Base-by-base conservation (phyloP, 2,113 vertebrate genomes). In the Thamnophis sirtalis region DNA sequence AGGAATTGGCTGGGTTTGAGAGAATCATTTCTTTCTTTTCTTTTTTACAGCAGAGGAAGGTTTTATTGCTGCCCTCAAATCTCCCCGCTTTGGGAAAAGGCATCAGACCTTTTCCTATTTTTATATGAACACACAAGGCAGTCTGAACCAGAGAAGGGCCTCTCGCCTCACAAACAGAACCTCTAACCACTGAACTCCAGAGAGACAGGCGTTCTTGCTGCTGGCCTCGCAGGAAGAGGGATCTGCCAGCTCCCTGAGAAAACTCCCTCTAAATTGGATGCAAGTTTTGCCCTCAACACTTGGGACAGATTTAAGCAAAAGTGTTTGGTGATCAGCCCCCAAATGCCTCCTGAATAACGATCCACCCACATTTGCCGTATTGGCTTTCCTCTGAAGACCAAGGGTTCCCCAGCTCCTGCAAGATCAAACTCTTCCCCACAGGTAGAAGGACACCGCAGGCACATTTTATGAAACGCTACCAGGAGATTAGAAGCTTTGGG, bases 191-290 rank as follows among this genome's bases (percentile, higher is more conserved):
- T 43, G 43, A 43, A 43, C 43, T 43, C 43, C 43, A 43, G 43
- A 1, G 43, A 43, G 43, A 43, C 43, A 3, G 43, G 43, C 43
- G 3, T 43, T 43, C 43, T 43, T 43, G 43, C 43, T n/a, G 38
- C 19, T 33, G 13, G 63, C 17, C 33, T 24, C 13, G 17, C 26
- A 55, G 8, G 28, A 49, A 21, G 33, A 68, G 33, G 63, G 50
- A 53, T 22, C 49, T n/a, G 50, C 89, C 1, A 3, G 15, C 38
- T 56, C 22, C 21, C n/a, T 17, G 13, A 80, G 50, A 54, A 48
- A 28, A 5, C 21, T 24, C 3, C 3, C 43, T 43, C 43, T 0
- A 49, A 11, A 54, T 86, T 0, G 56, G 5, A 5, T 0, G 2
- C 9, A 21, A 21, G 26, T 43, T 1, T 91, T 84, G 84, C 84